Percentiles rank a stretch among this genome's conserved stretches.
Conservation (phyloP, 2,888 invertebrate species). For the Scaeva pyrastri region DNA sequence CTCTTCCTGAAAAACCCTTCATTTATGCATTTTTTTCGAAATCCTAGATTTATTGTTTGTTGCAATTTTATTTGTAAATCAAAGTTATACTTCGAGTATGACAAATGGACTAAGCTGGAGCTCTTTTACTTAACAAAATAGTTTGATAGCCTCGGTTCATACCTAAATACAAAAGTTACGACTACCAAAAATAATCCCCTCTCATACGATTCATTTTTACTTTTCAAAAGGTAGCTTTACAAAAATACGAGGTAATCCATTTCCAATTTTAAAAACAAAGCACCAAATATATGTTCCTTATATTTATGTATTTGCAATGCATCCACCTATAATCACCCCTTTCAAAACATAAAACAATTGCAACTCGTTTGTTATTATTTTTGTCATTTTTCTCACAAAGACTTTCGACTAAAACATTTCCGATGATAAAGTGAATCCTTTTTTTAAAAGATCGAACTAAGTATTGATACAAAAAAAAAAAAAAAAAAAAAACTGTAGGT, state of each 20-base stretch:
- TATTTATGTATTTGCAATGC: not conserved
- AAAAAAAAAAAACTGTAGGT: no score
- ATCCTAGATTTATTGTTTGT: no score
- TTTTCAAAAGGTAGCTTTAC: not conserved
- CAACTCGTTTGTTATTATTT: not conserved
- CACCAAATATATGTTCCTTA: not conserved
- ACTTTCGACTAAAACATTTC: constrained; percentile 8
- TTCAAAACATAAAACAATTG: constrained; percentile 25
- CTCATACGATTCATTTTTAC: not conserved
- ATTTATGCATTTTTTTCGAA: no score
- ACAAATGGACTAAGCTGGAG: no score
- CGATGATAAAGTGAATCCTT: constrained; percentile 15
- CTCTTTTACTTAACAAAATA: not conserved
- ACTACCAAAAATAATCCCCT: constrained; percentile 3
- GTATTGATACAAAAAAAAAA: not conserved
- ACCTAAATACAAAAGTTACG: not conserved
- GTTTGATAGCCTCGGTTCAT: no score
- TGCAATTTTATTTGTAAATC: no score
- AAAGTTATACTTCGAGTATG: no score
- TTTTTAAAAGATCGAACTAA: not conserved
- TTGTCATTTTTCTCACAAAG: not conserved
- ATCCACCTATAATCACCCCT: constrained; percentile 7
- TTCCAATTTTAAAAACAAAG: not conserved
- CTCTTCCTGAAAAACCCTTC: no score
- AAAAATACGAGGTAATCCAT: constrained; percentile 23